Evolutionary conservation across 2,888 invertebrate genomes (phyloP).

Genomic region (Erebia epiphron): DNA sequence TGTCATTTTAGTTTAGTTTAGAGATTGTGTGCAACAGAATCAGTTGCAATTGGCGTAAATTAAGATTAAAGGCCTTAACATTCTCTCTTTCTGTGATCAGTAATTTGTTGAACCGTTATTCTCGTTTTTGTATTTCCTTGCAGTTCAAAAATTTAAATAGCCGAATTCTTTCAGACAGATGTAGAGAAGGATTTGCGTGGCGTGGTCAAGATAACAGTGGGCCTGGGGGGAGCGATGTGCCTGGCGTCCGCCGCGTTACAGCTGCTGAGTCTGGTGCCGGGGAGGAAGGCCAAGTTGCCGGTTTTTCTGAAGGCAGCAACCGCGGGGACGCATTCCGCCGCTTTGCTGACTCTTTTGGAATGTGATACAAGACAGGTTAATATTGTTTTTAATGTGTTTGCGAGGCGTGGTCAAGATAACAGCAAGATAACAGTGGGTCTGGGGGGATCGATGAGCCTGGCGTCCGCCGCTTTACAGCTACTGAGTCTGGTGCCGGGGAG

Average conservation of each 20-base stretch:
- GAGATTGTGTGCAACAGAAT: too few relatives aligned
- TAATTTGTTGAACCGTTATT: too few relatives aligned
- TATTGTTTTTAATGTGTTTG: slow-evolving; percentile 34
- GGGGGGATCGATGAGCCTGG: slow-evolving; percentile 70
- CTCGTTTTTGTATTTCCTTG: too few relatives aligned
- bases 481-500: slow-evolving; percentile 59
- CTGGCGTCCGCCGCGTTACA: slow-evolving; percentile 67
- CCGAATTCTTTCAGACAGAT: slow-evolving; percentile 56
- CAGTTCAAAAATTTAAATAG: too few relatives aligned
- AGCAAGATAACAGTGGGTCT: slow-evolving; percentile 50
- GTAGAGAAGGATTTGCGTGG: slow-evolving; percentile 69
- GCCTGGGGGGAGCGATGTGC: slow-evolving; percentile 71
- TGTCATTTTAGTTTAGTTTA: too few relatives aligned
- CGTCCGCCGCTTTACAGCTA: slow-evolving; percentile 66
- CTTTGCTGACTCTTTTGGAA: slow-evolving; percentile 64
- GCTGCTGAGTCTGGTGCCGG: slow-evolving; percentile 59
- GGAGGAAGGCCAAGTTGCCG: slow-evolving; percentile 57
- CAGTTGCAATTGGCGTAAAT: too few relatives aligned
- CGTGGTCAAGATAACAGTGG: slow-evolving; percentile 68
- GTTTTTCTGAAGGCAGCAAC: slow-evolving; percentile 66
- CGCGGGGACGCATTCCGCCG: slow-evolving; percentile 69
- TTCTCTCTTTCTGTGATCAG: too few relatives aligned
- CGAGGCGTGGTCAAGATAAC: slow-evolving; percentile 70
- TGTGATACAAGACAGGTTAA: slow-evolving; percentile 69
- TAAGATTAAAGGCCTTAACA: too few relatives aligned